These are phyloP conservation scores for Oophaga pumilio DNA, from an alignment of 2,113 vertebrate species.

Conservation along the genomic window DNA sequence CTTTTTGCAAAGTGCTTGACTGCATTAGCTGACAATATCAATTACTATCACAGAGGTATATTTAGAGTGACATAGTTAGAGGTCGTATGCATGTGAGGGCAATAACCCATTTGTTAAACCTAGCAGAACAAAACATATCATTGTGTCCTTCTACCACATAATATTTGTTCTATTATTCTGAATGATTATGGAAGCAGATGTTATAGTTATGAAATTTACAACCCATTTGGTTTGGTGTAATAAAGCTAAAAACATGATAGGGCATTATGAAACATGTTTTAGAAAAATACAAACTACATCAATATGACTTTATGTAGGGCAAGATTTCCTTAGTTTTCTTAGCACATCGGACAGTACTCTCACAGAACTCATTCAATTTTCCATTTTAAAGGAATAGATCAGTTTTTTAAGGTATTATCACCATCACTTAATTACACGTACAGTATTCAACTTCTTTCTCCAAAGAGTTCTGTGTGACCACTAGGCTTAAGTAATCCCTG, in stretches of 20 bases:
- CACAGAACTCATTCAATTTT: no score
- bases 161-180: not conserved
- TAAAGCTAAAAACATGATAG: not conserved
- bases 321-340: no score
- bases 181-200: not conserved
- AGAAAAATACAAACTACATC: not conserved
- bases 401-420: not conserved
- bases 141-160: not conserved
- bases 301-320: no score
- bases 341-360: no score
- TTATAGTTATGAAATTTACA: not conserved
- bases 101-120: conserved; percentile 12
- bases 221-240: not conserved
- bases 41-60: conserved; percentile 14
- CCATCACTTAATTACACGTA: not conserved
- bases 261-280: not conserved
- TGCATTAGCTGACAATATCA: conserved; percentile 21
- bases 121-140: not conserved
- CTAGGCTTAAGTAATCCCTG: no score
- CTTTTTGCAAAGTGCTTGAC: conserved; percentile 1
- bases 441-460: not conserved
- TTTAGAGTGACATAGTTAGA: conserved; percentile 7
- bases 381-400: no score
- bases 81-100: not conserved
- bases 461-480: not conserved